Evolutionary conservation across 2,888 invertebrate genomes (phyloP).

Genomic region (Polyommatus iphigenia): DNA sequence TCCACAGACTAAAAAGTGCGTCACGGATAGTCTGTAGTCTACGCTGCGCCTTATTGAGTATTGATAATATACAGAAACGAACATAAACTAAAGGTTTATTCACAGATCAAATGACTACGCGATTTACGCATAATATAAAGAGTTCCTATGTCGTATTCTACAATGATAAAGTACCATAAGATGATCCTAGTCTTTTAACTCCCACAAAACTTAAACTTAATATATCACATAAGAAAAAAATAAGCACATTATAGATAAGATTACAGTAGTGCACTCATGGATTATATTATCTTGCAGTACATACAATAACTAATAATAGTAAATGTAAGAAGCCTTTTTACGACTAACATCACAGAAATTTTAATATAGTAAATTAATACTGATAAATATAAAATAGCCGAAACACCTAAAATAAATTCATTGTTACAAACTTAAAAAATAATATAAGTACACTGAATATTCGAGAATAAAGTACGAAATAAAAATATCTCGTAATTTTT

Average conservation of each 20-base stretch:
- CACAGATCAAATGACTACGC: background rate
- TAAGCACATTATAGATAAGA: slow-evolving; percentile 20
- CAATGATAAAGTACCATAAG: background rate
- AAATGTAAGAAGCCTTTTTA: slow-evolving; percentile 22
- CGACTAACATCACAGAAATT: slow-evolving; percentile 28
- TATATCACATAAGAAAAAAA: slow-evolving; percentile 28
- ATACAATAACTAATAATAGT: background rate
- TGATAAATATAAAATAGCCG: slow-evolving; percentile 25
- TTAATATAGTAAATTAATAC: slow-evolving; percentile 19
- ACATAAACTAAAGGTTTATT: background rate
- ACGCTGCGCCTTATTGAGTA: too few relatives aligned
- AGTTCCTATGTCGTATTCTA: background rate
- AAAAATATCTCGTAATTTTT: background rate
- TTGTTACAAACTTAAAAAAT: background rate
- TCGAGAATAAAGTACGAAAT: background rate
- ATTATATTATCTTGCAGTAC: background rate
- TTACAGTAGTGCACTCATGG: background rate
- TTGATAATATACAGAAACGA: background rate
- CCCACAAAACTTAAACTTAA: background rate
- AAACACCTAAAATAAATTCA: background rate
- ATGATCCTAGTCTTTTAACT: slow-evolving; percentile 15
- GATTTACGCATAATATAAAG: background rate
- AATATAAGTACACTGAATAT: slow-evolving; percentile 1
- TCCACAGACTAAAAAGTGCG: too few relatives aligned
- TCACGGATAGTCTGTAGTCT: too few relatives aligned